Evolutionary conservation across 1,140 invertebrate species (phyloP).

Genomic region (Drosophila saltans): DNA sequence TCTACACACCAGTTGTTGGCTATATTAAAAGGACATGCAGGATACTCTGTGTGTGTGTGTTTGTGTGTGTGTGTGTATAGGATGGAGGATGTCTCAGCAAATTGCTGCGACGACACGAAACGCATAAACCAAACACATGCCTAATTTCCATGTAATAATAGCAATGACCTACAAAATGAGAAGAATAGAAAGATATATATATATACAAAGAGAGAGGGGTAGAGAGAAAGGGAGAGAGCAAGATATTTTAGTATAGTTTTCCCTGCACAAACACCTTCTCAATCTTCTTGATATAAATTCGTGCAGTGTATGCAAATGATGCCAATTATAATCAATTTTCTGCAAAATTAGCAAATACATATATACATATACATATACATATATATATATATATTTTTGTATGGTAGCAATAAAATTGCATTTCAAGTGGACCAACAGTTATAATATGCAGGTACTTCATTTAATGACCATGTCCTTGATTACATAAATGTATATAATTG

Average conservation of each 20-base stretch:
- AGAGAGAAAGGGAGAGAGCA: no score
- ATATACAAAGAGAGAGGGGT: not conserved
- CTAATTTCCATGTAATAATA: constrained; percentile 50
- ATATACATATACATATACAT: no score
- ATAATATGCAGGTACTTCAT: no score
- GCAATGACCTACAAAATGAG: constrained; percentile 15
- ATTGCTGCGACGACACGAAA: constrained; percentile 24
- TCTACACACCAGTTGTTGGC: constrained; percentile 1
- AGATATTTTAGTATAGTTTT: not conserved
- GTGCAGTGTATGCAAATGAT: constrained; percentile 63
- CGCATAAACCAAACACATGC: constrained; percentile 41
- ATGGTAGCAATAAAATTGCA: no score
- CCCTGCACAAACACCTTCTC: not conserved
- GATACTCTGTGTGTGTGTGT: not conserved
- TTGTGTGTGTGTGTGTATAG: not conserved
- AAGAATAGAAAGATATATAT: constrained; percentile 10
- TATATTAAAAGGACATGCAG: constrained; percentile 14
- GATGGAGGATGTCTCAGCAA: constrained; percentile 22
- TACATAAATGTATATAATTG: no score
- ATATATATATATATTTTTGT: constrained; percentile 9
- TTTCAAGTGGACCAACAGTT: no score
- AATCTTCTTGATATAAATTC: constrained; percentile 26
- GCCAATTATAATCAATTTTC: constrained; percentile 60
- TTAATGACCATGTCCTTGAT: no score
- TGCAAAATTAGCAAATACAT: constrained; percentile 57